Conservation (phyloP, 2,888 invertebrate species). For the Cephonodes hylas region DNA sequence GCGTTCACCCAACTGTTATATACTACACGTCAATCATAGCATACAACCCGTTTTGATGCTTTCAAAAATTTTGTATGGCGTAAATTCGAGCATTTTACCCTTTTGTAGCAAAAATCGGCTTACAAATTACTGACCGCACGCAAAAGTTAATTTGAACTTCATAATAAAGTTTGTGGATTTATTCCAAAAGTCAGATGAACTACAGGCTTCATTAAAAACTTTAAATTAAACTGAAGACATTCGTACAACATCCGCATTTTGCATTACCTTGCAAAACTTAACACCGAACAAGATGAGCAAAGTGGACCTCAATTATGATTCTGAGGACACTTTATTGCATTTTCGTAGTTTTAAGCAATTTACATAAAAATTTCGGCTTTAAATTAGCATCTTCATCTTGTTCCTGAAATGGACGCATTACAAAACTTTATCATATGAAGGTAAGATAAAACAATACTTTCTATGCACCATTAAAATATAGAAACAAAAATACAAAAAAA, state of each 20-base stretch:
- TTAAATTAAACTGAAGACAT: conserved; percentile 9
- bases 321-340: not conserved
- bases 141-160: not conserved
- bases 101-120: not conserved
- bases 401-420: too few relatives aligned
- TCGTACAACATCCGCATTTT: not conserved
- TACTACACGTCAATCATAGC: too few relatives aligned
- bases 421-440: too few relatives aligned
- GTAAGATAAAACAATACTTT: too few relatives aligned
- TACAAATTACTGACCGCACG: not conserved
- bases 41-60: too few relatives aligned
- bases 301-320: not conserved
- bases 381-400: too few relatives aligned
- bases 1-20: too few relatives aligned
- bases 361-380: too few relatives aligned
- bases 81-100: too few relatives aligned
- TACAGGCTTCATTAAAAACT: conserved; percentile 11
- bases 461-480: too few relatives aligned
- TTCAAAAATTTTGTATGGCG: too few relatives aligned
- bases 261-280: not conserved
- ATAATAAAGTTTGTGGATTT: not conserved
- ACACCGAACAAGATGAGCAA: not conserved
- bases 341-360: not conserved
- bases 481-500: too few relatives aligned
- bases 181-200: conserved; percentile 5